Base-by-base conservation (phyloP, 2,888 invertebrate species). In the Lasiommata megera region DNA sequence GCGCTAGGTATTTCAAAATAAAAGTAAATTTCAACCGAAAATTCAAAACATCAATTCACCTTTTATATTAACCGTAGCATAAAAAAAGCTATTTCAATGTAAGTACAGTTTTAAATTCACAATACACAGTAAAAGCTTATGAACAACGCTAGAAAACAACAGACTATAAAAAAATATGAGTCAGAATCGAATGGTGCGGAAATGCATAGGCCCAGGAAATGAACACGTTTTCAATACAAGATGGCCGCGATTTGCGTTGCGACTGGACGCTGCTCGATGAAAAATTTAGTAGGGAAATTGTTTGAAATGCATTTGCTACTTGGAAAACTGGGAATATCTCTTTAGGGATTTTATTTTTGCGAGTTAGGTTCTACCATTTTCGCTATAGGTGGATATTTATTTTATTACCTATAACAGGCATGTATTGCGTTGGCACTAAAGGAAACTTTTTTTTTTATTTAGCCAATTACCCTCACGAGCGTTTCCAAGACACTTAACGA, bases 161-260 rank as follows among this genome's bases (percentile, higher is more conserved):
- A 41, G 53, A 55, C 51, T 58, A 59, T 75, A 68, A 79, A 84
- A n/a, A 84, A 86, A 83, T 79, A 80, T 82, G 82, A 82, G 78
- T 81, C 83, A 80, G 82, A 84, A 85, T 79, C 81, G 78, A 82
- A 78, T 77, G 74, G 75, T 71, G 77, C 82, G 88, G 87, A 88
- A 86, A 82, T 83, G 85, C 85, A 88, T 88, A 88, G 89, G 88
- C 87, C 76, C 84, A 86, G 88, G 89, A 89, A 89, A 89, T 89
- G 88, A 89, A 88, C 85, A 85, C 83, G 88, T 86, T 87, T 87
- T 84, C 84, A 81, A 82, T 84, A 76, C 87, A 88, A 88, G 88
- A 88, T 88, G 87, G 87, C 88, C 64, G 77, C 72, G 56, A 60
- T 62, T 62, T 54, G 43, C 43, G 48, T 48, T 43, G 52, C 46